These are phyloP conservation scores for Drosophila cracens DNA, from an alignment of 2,888 invertebrate species.

Conservation along the genomic window DNA sequence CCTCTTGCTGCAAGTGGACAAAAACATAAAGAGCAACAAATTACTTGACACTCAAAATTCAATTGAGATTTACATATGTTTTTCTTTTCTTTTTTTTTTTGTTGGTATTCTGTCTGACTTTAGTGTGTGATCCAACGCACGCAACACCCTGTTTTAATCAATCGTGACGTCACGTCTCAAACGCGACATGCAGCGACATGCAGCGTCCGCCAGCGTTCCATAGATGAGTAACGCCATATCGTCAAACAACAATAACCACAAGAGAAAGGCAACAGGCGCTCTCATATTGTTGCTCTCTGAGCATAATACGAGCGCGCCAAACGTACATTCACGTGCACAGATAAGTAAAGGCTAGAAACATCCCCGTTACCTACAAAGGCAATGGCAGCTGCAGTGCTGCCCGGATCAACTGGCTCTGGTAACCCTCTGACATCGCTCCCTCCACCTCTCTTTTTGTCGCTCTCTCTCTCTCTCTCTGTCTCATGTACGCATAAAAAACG, in stretches of 20 bases:
- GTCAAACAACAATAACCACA: slow-evolving; percentile 20
- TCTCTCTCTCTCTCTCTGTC: neutral
- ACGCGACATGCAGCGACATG: slow-evolving; percentile 71
- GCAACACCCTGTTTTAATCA: slow-evolving; percentile 48
- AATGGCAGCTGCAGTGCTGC: slow-evolving; percentile 28
- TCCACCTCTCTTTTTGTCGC: neutral
- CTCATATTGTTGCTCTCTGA: slow-evolving; percentile 8
- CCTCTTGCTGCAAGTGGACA: slow-evolving; percentile 89
- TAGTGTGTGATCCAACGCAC: neutral
- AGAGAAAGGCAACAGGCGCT: neutral
- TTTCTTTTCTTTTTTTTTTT: neutral
- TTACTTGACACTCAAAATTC: neutral
- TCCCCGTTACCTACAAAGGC: slow-evolving; percentile 25
- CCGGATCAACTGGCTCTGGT: neutral
- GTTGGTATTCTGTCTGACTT: neutral
- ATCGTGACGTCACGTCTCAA: slow-evolving; percentile 57
- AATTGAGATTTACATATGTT: neutral
- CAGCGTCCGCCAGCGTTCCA: slow-evolving; percentile 23
- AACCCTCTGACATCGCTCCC: neutral
- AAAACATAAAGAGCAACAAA: neutral
- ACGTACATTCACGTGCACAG: slow-evolving; percentile 5
- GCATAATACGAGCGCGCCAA: slow-evolving; percentile 38
- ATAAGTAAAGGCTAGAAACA: slow-evolving; percentile 33
- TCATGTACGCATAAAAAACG: slow-evolving; percentile 26
- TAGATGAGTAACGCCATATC: slow-evolving; percentile 31